Base-by-base conservation (phyloP, 2,113 vertebrate genomes). In the Hiodon alosoides region DNA sequence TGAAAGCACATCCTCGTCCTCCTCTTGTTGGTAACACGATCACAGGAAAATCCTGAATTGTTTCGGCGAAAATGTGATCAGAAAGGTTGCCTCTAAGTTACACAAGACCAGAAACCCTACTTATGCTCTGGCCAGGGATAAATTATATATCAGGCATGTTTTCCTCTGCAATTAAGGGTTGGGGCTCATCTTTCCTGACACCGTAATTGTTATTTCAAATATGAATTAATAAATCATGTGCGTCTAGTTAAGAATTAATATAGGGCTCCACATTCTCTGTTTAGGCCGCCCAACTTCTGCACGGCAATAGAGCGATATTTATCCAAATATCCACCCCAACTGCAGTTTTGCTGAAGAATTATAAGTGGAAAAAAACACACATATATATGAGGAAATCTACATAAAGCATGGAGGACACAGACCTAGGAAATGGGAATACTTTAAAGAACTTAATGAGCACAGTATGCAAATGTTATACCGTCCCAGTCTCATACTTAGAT, bases 181-280 rank as follows among this genome's bases (percentile, higher is more conserved):
- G 91, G 86, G 85, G 57, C 81, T 87, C 84, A 87, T 87, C 87
- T 83, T 81, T 90, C 88, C 87, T 76, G 78, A 78, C 71, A 90
- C 77, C 89, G 86, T 90, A 90, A 89, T 91, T 91, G 89, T 92
- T 89, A 90, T 91, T 91, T 91, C 83, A 88, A 90, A 92, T 87
- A 81, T 84, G 82, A 91, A 92, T 91, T 90, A 91, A 92, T 91
- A 93, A 91, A 90, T 91, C 88, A 90, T 89, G 84, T 84, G 85
- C 84, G 82, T 84, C 85, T 90, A 87, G 86, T 86, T 90, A 85
- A 85, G 87, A 90, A 89, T 89, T 89, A 90, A 93, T 90, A 88
- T 85, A 76, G 86, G 81, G 80, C 83, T 84, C 78, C 76, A 78
- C 77, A 80, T 83, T 82, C 86, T 82, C 80, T 7, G 67, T 83